Evolutionary conservation across 2,797 vertebrate species (phyloP).

Genomic region (Acipenser ruthenus): DNA sequence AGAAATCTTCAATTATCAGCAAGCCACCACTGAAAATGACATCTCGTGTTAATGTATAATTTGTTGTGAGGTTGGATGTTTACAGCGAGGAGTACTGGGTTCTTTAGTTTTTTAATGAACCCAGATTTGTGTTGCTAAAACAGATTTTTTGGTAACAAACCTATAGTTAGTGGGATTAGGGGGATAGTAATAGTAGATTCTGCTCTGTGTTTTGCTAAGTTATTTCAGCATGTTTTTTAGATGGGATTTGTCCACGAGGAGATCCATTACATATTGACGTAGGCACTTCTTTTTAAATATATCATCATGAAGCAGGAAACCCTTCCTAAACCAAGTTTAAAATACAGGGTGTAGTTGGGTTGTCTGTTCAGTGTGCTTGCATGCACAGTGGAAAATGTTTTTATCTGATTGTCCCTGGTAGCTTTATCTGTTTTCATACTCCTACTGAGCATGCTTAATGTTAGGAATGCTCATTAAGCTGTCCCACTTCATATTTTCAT

Average conservation of each 20-base stretch:
- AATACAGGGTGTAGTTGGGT: no score
- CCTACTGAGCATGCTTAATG: no score
- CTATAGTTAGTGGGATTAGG: conserved; percentile 57
- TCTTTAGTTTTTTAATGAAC: conserved; percentile 26
- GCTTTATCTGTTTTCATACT: no score
- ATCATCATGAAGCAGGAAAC: no score
- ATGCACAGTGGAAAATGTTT: no score
- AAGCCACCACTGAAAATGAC: conserved; percentile 15
- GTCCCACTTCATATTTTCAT: no score
- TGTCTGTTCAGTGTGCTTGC: no score
- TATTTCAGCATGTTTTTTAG: conserved; percentile 39
- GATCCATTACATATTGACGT: conserved; percentile 27
- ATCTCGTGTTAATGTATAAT: conserved; percentile 12
- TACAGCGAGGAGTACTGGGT: conserved; percentile 22
- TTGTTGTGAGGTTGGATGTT: conserved; percentile 21
- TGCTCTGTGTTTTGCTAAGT: conserved; percentile 49
- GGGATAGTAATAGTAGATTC: conserved; percentile 52
- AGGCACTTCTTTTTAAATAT: conserved; percentile 9
- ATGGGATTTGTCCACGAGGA: conserved; percentile 27
- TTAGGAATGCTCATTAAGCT: no score
- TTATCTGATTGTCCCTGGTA: no score
- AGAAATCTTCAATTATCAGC: conserved; percentile 21
- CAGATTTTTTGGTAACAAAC: conserved; percentile 45
- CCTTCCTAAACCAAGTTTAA: no score
- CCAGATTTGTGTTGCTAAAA: conserved; percentile 28